phyloP scores from a whole-genome alignment of 2,797 vertebrate species.

The Heteromormyrus szaboi region DNA sequence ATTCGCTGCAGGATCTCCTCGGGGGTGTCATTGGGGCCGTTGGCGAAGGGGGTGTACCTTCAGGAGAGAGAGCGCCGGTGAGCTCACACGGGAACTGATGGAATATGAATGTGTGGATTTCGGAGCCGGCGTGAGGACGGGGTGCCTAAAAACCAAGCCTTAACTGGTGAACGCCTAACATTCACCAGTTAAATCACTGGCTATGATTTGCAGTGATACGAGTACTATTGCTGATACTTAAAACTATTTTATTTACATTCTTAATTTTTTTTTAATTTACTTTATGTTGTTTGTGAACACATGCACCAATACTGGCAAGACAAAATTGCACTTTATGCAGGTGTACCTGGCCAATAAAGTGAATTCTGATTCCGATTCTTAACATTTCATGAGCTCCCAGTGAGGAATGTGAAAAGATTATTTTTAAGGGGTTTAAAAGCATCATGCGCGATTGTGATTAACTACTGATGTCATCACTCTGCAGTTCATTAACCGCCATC shows the following conservation, averaged over 20 bases:
- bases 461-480: not conserved
- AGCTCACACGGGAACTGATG: not conserved
- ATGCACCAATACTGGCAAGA: not conserved
- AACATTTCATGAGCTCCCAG: not conserved
- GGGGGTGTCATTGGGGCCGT: slow-evolving; percentile 92
- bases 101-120: not conserved
- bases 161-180: not conserved
- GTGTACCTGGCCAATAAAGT: not conserved
- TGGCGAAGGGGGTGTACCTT: slow-evolving; percentile 93
- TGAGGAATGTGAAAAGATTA: not conserved
- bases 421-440: not conserved
- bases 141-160: not conserved
- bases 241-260: not conserved
- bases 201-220: not conserved
- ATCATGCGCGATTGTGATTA: not conserved
- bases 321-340: not conserved
- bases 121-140: not conserved
- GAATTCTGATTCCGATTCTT: not conserved
- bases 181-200: not conserved
- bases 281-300: not conserved
- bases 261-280: not conserved
- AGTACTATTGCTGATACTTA: not conserved
- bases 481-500: not conserved
- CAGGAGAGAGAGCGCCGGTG: not conserved
- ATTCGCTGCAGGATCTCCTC: slow-evolving; percentile 92